A percentile compares a stretch with the other conserved stretches of the same genome.
phyloP scores from a whole-genome alignment of 2,888 invertebrate species.

The Pristionchus arcanus region DNA sequence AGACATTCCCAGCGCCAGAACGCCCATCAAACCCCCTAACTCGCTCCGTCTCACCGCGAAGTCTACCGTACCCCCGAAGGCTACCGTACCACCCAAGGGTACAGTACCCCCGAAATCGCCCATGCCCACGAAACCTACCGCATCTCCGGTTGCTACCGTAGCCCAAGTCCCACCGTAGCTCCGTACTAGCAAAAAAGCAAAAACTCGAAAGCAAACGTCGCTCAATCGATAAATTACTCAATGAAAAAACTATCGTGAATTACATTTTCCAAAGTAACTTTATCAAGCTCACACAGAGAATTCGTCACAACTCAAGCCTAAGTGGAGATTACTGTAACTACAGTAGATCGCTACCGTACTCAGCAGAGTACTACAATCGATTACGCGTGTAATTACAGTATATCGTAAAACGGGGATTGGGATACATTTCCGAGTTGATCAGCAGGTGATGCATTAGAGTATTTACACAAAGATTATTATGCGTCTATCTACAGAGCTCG shows the following conservation, averaged over 20 bases:
- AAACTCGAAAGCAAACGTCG: constrained; percentile 17
- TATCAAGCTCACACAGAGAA: constrained; percentile 31
- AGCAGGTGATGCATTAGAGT: neutral
- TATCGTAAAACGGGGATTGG: constrained; percentile 13
- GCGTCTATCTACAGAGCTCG: neutral
- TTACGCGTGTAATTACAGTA: constrained; percentile 35
- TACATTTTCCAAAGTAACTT: constrained; percentile 11
- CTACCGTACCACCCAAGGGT: neutral
- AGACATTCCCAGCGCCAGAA: neutral
- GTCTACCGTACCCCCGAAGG: neutral
- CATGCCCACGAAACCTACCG: neutral
- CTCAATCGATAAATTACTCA: constrained; percentile 46
- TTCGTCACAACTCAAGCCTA: constrained; percentile 25
- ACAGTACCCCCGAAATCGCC: neutral
- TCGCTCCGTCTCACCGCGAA: neutral
- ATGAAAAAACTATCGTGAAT: neutral
- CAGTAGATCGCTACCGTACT: constrained; percentile 17
- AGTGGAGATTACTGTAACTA: constrained; percentile 33
- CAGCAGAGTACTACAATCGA: constrained; percentile 7
- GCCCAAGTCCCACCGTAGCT: neutral
- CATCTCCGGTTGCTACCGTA: too few species aligned
- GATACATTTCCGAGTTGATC: neutral
- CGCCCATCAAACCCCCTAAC: neutral
- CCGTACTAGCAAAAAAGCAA: neutral
- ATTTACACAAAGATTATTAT: constrained; percentile 31